Evolutionary conservation across 2,888 invertebrate genomes (phyloP).

Genomic region (Acrobasis suavella): DNA sequence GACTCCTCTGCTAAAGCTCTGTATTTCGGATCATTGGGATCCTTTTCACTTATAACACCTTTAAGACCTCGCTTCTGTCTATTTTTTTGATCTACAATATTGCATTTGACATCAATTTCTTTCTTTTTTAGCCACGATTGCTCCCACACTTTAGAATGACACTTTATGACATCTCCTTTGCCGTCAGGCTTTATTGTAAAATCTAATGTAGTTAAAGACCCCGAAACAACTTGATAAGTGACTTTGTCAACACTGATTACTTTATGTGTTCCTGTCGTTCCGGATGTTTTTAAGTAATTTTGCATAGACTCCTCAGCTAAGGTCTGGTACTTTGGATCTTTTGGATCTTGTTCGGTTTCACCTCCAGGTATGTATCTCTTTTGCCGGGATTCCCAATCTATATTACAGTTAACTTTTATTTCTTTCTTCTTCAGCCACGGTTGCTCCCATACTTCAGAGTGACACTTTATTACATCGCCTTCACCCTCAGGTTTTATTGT

Average conservation of each 20-base stretch:
- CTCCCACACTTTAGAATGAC: constrained; percentile 32
- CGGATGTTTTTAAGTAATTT: constrained; percentile 34
- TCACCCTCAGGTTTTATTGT: constrained; percentile 27
- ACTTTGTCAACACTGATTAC: constrained; percentile 35
- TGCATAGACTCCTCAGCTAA: constrained; percentile 38
- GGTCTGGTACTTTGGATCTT: constrained; percentile 31
- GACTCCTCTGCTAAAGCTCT: constrained; percentile 40
- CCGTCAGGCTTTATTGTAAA: constrained; percentile 31
- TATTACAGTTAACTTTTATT: constrained; percentile 35
- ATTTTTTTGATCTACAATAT: neutral
- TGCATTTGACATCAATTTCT: constrained; percentile 30
- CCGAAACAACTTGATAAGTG: constrained; percentile 37
- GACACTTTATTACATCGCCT: constrained; percentile 33
- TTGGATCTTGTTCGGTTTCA: constrained; percentile 25
- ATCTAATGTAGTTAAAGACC: constrained; percentile 32
- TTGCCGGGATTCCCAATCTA: constrained; percentile 3
- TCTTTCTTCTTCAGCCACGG: constrained; percentile 37
- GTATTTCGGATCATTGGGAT: constrained; percentile 39
- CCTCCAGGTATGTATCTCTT: constrained; percentile 29
- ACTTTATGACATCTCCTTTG: constrained; percentile 24
- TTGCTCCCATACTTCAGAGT: constrained; percentile 38
- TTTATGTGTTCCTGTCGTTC: constrained; percentile 24
- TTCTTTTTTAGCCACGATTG: constrained; percentile 30
- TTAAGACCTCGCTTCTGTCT: constrained; percentile 12
- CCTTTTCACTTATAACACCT: constrained; percentile 21